Base-by-base conservation (phyloP, 2,888 invertebrate genomes). In the Hydrotaea cyrtoneurina region DNA sequence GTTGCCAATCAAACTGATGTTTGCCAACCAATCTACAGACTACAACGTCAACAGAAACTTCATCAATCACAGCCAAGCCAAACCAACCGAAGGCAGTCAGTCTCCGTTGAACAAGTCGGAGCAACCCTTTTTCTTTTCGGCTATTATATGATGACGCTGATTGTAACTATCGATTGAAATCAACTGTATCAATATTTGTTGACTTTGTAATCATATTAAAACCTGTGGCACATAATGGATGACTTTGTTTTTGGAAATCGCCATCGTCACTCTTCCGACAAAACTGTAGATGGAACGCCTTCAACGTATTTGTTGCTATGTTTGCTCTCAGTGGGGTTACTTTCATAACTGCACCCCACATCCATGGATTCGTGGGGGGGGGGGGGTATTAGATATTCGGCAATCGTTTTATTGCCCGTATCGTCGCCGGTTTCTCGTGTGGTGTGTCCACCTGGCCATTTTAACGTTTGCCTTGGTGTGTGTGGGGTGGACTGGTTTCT, bases 21-120 rank as follows among this genome's bases (percentile, higher is more conserved):
- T 46, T 59, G n/a, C 57, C 26, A 11, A 36, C 43, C n/a, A 76
- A 76, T 31, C 31, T 31, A 31, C 3, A 39, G 50, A 59, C 66
- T 55, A 53, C 21, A 66, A 31, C 21, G 55, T 36, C 64, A 57
- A 77, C 53, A 64, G 2, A 19, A 66, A 77, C 4, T 1, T 66
- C 74, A 83, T 79, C 74, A 79, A 79, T 78, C 75, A 86, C 55
- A 39, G 80, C 46, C 59, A 10, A 26, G 31, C 8, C n/a, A 66
- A 53, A 59, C 71, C 31, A 15, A 15, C 66, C 55, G 17, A 43
- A 17, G 36, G 8, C 19, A 13, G 46, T 43, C 10, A 7, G 36
- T 39, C 13, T 39, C 36, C 8, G 3, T 36, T 39, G 19, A 21
- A 31, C 31, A 73, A 17, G 36, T 31, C 31, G 0, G 19, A 21